Evolutionary conservation across 2,797 vertebrate species (phyloP), one percentile per base, ranked within the genome.

Genomic region (Cichlasoma orientale): DNA sequence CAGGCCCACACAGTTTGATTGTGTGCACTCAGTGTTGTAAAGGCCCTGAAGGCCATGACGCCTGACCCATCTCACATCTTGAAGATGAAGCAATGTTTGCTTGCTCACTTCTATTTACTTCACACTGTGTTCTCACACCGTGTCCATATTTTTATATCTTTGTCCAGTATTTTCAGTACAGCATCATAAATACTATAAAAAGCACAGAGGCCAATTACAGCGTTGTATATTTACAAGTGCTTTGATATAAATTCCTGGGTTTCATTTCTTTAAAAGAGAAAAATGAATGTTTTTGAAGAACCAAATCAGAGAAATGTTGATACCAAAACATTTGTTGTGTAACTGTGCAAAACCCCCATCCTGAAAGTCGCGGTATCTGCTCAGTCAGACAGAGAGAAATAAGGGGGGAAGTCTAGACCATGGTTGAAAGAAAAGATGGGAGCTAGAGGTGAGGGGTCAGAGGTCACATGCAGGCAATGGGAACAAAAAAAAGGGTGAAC

Each of bases 341-440:
- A 66, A 66, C 5, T 25, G 23, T 25, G 25, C 23, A 66, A 71
- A 72, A 19, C 52, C 63, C 29, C 10, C 25, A 57, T 19, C 52
- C 69, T 56, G 47, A 86, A 72, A 77, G 74, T 75, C 75, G 78
- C 2, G 6, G 72, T 86, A 81, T 83, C 8, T 47, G 61, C 78
- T 84, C 74, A 74, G 58, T 69, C 18, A 38, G 47, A 72, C 56
- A 47, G 16, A 29, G 7, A 52, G 41, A 13, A 41, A 41, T 27
- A 18, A 38, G 21, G 71, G 55, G 52, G 81, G 21, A 47, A 29
- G 91, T 92, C 90, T 92, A 91, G 90, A 93, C 88, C 10, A 29
- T 6, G 54, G 31, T 2, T 33, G 31, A 33, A 33, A 74, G 77
- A 38, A 74, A 19, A 56, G 74, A 86, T 77, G 73, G 58, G 69